Base-by-base conservation (phyloP, 2,888 invertebrate species). In the Ariolimax columbianus region DNA sequence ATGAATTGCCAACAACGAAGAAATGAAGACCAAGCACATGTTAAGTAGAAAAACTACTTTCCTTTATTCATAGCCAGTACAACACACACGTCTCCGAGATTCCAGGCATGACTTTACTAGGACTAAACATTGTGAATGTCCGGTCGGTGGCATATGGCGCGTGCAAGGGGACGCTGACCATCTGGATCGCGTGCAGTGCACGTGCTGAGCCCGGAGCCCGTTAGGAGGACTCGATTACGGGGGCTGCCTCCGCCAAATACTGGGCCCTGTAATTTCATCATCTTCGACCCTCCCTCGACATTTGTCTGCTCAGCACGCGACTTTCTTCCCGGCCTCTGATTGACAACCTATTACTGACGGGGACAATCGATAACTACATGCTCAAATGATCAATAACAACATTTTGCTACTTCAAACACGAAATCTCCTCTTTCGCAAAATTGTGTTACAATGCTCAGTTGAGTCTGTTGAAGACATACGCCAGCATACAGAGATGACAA, bases 101-200 rank as follows among this genome's bases (percentile, higher is more conserved):
- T 51, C 47, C 9, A 75, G 4, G 17, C 75, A 51, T 75, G 75
- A 51, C 36, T 51, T 75, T 75, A 78, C 78, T 23, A 40, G 59
- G 7, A 63, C n/a, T n/a, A 11, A n/a, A 40, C 68, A 82, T 23
- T 59, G 66, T 36, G 66, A 77, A 43, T 51, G 83, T 83, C 83
- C 83, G 78, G 83, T 83, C 40, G 36, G 83, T 84, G 84, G 84
- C 84, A 84, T 84, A 84, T 84, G 84, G 79, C 84, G 80, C 84
- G 84, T 84, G 84, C 84, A 75, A 40, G 23, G 72, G 75, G 80
- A 79, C 73, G 84, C 73, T 80, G 79, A 84, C 84, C 84, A 84
- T 84, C 84, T 84, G 84, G 84, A 80, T 80, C 84, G 75, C 84
- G 73, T 80, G 80, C 84, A 73, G 72, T 43, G 80, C 84, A 84